Conservation (phyloP, 2,797 vertebrate genomes). For the Eulemur mongoz region DNA sequence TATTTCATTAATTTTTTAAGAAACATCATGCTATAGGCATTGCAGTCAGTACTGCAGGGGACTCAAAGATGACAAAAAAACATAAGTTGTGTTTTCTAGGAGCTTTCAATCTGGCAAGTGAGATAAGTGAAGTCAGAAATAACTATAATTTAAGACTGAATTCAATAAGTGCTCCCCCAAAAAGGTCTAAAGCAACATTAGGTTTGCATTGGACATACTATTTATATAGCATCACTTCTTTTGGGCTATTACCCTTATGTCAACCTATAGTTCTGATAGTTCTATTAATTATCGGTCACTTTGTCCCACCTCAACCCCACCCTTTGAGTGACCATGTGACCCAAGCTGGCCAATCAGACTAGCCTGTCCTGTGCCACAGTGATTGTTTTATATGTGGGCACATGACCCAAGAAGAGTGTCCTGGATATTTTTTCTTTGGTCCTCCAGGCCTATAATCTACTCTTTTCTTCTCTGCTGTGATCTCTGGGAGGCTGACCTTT, state of each 20-base stretch:
- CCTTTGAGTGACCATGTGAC: not conserved
- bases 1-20: not conserved
- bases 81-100: not conserved
- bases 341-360: not conserved
- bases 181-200: not conserved
- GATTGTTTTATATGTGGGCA: not conserved
- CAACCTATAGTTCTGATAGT: not conserved
- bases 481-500: not conserved
- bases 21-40: not conserved
- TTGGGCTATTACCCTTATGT: not conserved
- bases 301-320: not conserved
- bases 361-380: not conserved
- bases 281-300: not conserved
- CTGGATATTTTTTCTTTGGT: not conserved
- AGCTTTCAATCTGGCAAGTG: not conserved
- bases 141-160: not conserved
- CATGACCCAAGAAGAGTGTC: not conserved
- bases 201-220: not conserved
- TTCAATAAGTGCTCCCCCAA: not conserved
- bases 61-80: not conserved
- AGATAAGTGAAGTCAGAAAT: not conserved
- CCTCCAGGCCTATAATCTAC: not conserved
- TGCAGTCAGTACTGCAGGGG: not conserved
- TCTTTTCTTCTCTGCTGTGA: not conserved
- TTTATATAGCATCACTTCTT: not conserved